Evolutionary conservation across 2,113 vertebrate species (phyloP), one percentile per base, ranked within the genome.

Genomic region (Cercopithecus mona): DNA sequence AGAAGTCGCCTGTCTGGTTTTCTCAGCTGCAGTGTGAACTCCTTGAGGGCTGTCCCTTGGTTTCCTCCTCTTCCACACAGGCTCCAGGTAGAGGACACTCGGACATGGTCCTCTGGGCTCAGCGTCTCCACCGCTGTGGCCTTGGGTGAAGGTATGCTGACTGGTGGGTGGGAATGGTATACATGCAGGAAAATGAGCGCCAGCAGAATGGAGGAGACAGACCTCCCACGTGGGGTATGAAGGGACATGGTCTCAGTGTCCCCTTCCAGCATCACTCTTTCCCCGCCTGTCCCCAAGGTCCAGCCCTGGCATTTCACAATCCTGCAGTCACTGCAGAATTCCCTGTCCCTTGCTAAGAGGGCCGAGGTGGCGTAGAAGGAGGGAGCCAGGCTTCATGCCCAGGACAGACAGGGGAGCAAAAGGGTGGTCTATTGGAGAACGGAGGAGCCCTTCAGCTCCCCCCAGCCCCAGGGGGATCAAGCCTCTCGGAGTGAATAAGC

Each of bases 311-410:
- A 48, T 17, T 35, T 83, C 72, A 59, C 61, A 81, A 45, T 40
- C 73, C 16, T 18, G 12, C n/a, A 16, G 59, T 35, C 94, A 80
- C 83, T n/a, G 30, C 40, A 61, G 52, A 66, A 80, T 52, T 83
- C 55, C 75, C 76, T 64, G 35, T 55, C 43, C 68, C 64, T 90
- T 86, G 86, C 68, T 84, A 75, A 86, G 94, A 86, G 52, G 43
- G 27, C 83, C 40, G 61, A 57, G 68, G 30, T 52, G 68, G 66
- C 20, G 5, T 81, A 57, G 35, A 88, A 78, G 72, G 45, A 90
- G 32, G 84, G 27, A 68, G 40, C 14, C 45, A 81, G 87, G 72
- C 40, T 40, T 66, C 1, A 7, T 18, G 59, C 11, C 38, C 8
- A 10, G 76, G 57, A 70, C 3, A 43, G 55, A 57, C 9, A 35